Conservation (phyloP, 1,140 invertebrate species). For the Rhopalosiphum padi region DNA sequence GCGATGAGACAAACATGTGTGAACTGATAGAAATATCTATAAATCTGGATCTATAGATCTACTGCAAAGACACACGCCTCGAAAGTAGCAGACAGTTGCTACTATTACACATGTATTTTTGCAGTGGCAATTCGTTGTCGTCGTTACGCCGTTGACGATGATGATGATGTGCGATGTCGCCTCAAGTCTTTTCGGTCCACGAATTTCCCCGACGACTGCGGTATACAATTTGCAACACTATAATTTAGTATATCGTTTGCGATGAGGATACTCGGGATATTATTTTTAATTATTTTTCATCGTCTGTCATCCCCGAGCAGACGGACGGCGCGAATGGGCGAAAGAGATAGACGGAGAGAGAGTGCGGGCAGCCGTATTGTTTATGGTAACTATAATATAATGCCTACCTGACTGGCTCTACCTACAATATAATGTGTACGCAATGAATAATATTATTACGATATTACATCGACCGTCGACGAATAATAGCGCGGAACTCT, state of each 20-base stretch:
- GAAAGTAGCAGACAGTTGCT: neutral
- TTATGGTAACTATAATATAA: neutral
- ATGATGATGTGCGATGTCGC: neutral
- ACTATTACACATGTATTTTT: neutral
- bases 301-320: neutral
- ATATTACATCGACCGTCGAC: neutral
- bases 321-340: neutral
- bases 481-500: neutral
- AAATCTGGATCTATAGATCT: neutral
- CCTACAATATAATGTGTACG: neutral
- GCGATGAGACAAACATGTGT: neutral
- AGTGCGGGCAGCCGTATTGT: neutral
- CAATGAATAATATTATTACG: neutral
- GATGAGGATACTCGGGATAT: neutral
- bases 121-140: neutral
- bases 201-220: neutral
- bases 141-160: neutral
- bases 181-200: neutral
- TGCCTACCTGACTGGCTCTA: neutral
- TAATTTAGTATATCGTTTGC: neutral
- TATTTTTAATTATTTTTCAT: neutral
- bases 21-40: neutral
- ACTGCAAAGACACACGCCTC: neutral
- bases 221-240: neutral
- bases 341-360: too few relatives aligned